A percentile compares a stretch with the other conserved stretches of the same genome.
phyloP scores from a whole-genome alignment of 2,888 invertebrate genomes.

The Aproaerema taeniolella region DNA sequence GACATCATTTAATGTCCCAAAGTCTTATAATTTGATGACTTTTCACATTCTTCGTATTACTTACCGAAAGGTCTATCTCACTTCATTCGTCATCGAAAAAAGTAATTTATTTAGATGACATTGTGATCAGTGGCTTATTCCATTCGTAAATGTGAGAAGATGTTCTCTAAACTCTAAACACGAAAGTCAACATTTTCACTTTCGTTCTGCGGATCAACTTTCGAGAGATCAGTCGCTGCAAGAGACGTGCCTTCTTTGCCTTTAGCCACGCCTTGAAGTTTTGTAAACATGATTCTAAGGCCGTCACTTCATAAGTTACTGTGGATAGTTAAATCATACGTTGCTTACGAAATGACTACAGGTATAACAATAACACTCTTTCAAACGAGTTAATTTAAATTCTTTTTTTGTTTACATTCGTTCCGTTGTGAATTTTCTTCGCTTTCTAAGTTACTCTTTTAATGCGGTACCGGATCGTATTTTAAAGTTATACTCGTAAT shows the following conservation, averaged over 20 bases:
- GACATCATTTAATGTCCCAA: too few relatives aligned
- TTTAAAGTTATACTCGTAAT: not conserved
- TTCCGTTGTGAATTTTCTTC: slow-evolving; percentile 19
- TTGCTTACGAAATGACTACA: slow-evolving; percentile 26
- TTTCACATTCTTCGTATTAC: too few relatives aligned
- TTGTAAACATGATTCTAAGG: slow-evolving; percentile 35
- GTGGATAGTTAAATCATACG: slow-evolving; percentile 21
- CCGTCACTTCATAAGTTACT: slow-evolving; percentile 25
- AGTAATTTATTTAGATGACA: slow-evolving; percentile 41
- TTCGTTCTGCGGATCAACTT: slow-evolving; percentile 55
- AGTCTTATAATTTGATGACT: too few relatives aligned
- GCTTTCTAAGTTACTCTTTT: slow-evolving; percentile 22
- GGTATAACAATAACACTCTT: slow-evolving; percentile 6
- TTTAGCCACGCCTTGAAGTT: slow-evolving; percentile 39
- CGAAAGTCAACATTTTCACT: slow-evolving; percentile 56
- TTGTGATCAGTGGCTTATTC: slow-evolving; percentile 18
- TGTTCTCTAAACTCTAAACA: slow-evolving; percentile 40
- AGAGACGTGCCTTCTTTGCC: slow-evolving; percentile 33
- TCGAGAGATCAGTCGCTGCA: slow-evolving; percentile 35
- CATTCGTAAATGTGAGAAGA: slow-evolving; percentile 27
- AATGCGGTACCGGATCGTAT: slow-evolving; percentile 22
- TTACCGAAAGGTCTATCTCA: too few relatives aligned
- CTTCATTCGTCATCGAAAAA: too few relatives aligned
- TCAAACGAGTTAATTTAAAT: slow-evolving; percentile 4
- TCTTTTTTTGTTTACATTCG: slow-evolving; percentile 17